Evolutionary conservation across 2,113 vertebrate species (phyloP).

Genomic region (Pelobates fuscus): DNA sequence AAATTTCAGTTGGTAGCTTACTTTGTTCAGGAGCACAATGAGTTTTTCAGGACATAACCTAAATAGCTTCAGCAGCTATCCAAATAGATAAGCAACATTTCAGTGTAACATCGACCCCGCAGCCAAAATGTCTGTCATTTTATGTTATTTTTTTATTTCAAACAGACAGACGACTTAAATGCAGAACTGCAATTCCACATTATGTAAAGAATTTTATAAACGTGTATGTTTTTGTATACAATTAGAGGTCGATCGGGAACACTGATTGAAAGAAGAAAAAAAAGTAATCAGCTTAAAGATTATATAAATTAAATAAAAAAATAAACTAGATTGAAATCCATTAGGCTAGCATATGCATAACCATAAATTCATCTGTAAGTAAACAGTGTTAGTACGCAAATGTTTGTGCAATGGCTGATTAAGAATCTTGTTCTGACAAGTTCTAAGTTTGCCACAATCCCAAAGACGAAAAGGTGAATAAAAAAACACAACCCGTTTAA

Average conservation of each 20-base stretch:
- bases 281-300: background rate
- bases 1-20: too few relatives aligned
- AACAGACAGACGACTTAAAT: conserved; percentile 14
- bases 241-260: conserved; percentile 4
- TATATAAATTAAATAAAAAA: background rate
- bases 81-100: conserved; percentile 23
- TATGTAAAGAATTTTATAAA: background rate
- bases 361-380: background rate
- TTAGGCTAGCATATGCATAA: background rate
- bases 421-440: background rate
- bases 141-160: conserved; percentile 10
- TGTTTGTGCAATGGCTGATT: background rate
- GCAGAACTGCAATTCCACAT: background rate
- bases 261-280: background rate
- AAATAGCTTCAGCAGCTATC: conserved; percentile 16
- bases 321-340: background rate
- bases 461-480: background rate
- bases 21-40: too few relatives aligned
- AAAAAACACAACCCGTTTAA: background rate
- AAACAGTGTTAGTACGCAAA: background rate
- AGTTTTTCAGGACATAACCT: conserved; percentile 11
- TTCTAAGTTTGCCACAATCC: background rate
- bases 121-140: conserved; percentile 31
- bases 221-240: background rate
- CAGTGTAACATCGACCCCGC: conserved; percentile 7